Conservation (phyloP, 2,113 vertebrate genomes). For the Macrotis lagotis region DNA sequence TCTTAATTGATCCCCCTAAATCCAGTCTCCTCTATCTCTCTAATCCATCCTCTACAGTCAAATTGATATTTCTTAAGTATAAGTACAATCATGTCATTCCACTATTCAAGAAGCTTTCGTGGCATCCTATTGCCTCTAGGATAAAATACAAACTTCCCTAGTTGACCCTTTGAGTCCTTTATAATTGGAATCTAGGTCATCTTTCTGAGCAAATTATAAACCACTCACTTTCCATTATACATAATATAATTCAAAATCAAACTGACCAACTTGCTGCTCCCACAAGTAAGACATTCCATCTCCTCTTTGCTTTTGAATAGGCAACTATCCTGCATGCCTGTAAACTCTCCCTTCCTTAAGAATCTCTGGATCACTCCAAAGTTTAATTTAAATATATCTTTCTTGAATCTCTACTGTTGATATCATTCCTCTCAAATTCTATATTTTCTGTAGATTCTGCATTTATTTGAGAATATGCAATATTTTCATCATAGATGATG, state of each 20-base stretch:
- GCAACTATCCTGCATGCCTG: background rate
- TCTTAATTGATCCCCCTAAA: background rate
- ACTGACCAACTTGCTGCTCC: background rate
- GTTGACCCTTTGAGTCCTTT: background rate
- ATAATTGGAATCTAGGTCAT: background rate
- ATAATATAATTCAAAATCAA: background rate
- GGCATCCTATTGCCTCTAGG: background rate
- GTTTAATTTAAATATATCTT: background rate
- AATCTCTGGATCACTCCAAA: background rate
- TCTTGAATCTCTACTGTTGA: background rate
- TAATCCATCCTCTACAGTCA: background rate
- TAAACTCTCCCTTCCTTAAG: background rate
- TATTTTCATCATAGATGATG: background rate
- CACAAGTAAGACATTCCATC: background rate
- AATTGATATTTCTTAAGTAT: background rate
- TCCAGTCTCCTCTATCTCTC: background rate
- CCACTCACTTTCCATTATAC: background rate
- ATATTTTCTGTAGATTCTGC: background rate
- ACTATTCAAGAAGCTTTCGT: background rate
- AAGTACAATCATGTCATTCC: background rate
- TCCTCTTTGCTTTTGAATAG: background rate
- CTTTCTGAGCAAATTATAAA: background rate
- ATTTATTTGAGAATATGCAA: background rate
- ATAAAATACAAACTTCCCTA: background rate
- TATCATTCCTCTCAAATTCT: background rate